Base-by-base conservation (phyloP, 2,113 vertebrate species). In the Pungitius pungitius region DNA sequence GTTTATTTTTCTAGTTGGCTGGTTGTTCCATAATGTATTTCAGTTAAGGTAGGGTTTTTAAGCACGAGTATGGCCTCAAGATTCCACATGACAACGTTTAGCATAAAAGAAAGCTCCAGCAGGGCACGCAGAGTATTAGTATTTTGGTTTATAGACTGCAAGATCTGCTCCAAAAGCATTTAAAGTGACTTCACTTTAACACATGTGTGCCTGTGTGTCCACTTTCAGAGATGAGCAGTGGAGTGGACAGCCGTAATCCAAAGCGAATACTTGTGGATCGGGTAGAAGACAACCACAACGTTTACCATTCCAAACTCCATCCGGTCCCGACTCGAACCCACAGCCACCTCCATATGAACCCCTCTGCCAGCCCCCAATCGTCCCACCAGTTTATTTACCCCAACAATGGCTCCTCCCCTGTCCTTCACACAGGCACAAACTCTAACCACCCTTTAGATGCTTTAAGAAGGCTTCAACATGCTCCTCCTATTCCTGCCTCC, bases 401-500 rank as follows among this genome's bases (percentile, higher is more conserved):
- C 39, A 83, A 90, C 77, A 83, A 94, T 67, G 87, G 93, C 61
- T 92, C 92, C 65, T 68, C 81, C 47, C 75, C 58, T 55, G 57
- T 62, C 58, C 75, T 87, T 64, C 88, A 91, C 51, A 71, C 82
- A 30, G 55, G 69, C 87, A 75, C 88, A 74, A 88, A 92, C 55
- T 80, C 85, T 56, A 79, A 88, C 60, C 76, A 79, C 66, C 77
- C 90, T 0, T 75, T 89, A 13, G 91, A 93, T 39, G 73, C 82
- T 68, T 90, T 79, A 67, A 93, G 83, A 84, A 88, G 87, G 77
- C 83, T 88, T 75, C 89, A 90, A 47, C 85, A 88, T 73, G 72
- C 87, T 82, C 40, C 91, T 81, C 71, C 86, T 72, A 20, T 81
- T 54, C 57, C 69, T 47, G 13, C 58, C 64, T 90, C 88, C 42